Evolutionary conservation across 2,113 vertebrate genomes (phyloP), one percentile per base, ranked within the genome.

Genomic region (Eclectus roratus): DNA sequence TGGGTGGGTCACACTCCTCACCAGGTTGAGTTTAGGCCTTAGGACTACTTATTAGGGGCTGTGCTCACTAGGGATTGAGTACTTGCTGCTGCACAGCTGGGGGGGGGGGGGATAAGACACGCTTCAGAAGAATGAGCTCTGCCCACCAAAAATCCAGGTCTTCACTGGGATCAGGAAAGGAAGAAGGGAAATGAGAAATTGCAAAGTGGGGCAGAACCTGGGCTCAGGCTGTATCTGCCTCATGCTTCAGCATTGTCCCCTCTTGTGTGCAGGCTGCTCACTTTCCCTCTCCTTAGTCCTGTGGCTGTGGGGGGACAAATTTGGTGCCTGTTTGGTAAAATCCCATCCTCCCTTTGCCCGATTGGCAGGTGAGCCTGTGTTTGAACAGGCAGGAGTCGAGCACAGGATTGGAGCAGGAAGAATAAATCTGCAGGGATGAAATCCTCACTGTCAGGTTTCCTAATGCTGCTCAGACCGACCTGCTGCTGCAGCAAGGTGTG

Each of bases 381-480:
- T 33, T 28, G 33, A 28, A 25, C 63, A 18, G n/a, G 33, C 73
- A 35, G 73, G 76, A 60, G n/a, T 7, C 3, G 46, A 37, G 25
- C 41, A 12, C 9, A 4, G n/a, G 14, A 7, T 79, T 64, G 0
- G 0, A 53, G 33, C 47, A 80, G 69, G 65, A 55, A 25, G 49
- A 46, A 35, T 21, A 56, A 56, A 50, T 53, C 50, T 0, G 1
- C 63, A 66, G 69, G 60, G n/a, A 9, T 39, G 2, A 35, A 72
- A 15, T 69, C 77, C 77, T 79, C 33, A 1, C 37, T 28, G 28
- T n/a, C 28, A 18, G 52, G 31, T 50, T 52, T 46, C 35, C 52
- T 68, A 46, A 9, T 0, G 1, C 65, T 24, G 44, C 60, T 68
- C 28, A 35, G 37, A 12, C 4, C 0, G 0, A 17, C 4, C 41